Percentiles rank a stretch among this genome's conserved stretches.
Conservation (phyloP, 2,113 vertebrate species). For the Brienomyrus longianalis region DNA sequence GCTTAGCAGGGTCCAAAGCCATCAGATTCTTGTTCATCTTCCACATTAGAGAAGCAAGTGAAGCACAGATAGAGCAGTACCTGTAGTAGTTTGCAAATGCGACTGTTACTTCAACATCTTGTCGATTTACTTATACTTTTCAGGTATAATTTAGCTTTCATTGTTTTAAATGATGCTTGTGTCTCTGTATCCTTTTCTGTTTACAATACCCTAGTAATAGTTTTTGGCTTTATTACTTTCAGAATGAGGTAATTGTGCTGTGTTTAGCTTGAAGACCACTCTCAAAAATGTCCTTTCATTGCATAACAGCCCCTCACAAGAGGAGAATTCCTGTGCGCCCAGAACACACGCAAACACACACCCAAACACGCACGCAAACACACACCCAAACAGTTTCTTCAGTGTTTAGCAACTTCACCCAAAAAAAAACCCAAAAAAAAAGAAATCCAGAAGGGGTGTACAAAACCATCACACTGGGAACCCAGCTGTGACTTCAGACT, state of each 20-base stretch:
- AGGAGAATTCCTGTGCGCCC: neutral
- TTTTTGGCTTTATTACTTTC: constrained; percentile 15
- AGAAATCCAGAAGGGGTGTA: neutral
- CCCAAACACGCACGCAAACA: neutral
- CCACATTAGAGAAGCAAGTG: neutral
- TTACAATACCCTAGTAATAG: neutral
- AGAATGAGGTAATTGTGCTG: constrained; percentile 18
- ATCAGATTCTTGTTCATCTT: neutral
- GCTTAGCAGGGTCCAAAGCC: neutral
- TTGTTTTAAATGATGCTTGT: neutral
- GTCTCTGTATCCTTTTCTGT: neutral
- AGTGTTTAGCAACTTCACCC: neutral
- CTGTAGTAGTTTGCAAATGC: neutral
- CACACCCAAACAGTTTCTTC: neutral
- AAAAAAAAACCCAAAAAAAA: neutral
- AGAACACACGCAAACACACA: neutral
- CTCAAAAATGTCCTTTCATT: neutral
- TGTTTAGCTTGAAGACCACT: neutral
- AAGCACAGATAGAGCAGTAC: neutral
- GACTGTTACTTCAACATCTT: neutral
- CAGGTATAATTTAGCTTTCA: neutral
- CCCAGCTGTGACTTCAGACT: neutral
- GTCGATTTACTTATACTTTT: neutral
- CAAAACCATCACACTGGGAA: neutral
- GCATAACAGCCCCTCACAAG: neutral